These are phyloP conservation scores for Meloe dianella DNA, from an alignment of 2,888 invertebrate species.

Conservation along the genomic window DNA sequence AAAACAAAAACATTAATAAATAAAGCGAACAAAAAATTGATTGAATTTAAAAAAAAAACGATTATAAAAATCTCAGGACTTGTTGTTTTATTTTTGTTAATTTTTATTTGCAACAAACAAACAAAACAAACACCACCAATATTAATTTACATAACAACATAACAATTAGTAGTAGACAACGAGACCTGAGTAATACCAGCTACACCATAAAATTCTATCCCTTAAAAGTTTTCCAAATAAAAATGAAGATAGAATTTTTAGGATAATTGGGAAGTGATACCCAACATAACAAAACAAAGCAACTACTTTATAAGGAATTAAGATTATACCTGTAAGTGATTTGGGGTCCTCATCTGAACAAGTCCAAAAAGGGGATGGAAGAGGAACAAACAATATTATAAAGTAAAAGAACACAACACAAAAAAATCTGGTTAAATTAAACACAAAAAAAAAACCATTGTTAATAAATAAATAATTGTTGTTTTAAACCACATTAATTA, in stretches of 20 bases:
- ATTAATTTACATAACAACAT: background rate
- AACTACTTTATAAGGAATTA: conserved; percentile 20
- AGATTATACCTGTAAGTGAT: conserved; percentile 51
- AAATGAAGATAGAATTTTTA: background rate
- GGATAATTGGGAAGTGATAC: background rate
- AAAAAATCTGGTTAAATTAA: conserved; percentile 32
- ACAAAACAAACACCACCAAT: conserved; percentile 1
- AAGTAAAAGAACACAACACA: conserved; percentile 40
- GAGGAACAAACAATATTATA: conserved; percentile 39
- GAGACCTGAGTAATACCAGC: conserved; percentile 1
- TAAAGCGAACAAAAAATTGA: conserved; percentile 10
- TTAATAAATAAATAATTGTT: conserved; percentile 25
- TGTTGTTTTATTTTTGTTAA: conserved; percentile 7
- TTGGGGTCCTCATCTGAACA: conserved; percentile 53
- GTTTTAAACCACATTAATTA: background rate
- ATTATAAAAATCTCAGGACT: background rate
- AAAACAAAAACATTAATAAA: conserved; percentile 34
- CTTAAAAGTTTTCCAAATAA: background rate
- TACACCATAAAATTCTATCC: background rate
- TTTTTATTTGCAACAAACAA: background rate
- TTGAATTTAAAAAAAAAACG: background rate
- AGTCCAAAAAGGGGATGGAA: conserved; percentile 37
- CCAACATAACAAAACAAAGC: background rate
- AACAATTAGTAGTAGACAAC: background rate
- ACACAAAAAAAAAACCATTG: too few species aligned